These are phyloP conservation scores for Gallinago jamesoni DNA, from an alignment of 2,113 vertebrate genomes.

Conservation along the genomic window DNA sequence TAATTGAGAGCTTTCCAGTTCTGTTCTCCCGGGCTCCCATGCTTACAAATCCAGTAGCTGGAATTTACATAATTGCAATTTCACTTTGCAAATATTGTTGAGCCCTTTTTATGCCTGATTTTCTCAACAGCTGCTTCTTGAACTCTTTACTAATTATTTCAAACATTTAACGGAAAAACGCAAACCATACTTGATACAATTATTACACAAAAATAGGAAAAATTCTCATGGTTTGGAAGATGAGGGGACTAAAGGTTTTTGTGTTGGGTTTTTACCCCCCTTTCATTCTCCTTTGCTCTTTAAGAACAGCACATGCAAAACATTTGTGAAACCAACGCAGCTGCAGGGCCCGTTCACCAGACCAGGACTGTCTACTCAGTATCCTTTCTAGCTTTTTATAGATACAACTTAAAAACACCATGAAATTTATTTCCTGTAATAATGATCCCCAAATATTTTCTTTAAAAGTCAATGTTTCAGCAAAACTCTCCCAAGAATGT, in stretches of 20 bases:
- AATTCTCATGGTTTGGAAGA: constrained; percentile 46
- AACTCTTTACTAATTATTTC: constrained; percentile 62
- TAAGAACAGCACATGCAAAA: constrained; percentile 67
- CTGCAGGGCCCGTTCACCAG: constrained; percentile 62
- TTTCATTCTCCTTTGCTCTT: constrained; percentile 60
- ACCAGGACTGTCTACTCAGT: constrained; percentile 55
- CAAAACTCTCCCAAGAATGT: constrained; percentile 7
- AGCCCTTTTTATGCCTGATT: constrained; percentile 38
- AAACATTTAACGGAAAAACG: constrained; percentile 55
- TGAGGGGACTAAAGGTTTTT: background rate
- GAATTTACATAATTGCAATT: constrained; percentile 71
- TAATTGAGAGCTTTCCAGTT: constrained; percentile 37
- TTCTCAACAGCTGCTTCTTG: constrained; percentile 61
- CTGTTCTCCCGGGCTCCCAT: background rate
- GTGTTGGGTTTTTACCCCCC: background rate
- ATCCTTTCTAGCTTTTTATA: constrained; percentile 74
- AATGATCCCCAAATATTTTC: constrained; percentile 67
- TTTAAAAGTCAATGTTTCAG: constrained; percentile 50
- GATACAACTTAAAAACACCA: constrained; percentile 56
- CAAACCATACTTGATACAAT: constrained; percentile 21
- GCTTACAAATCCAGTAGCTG: constrained; percentile 70
- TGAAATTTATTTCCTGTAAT: constrained; percentile 72
- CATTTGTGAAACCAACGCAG: constrained; percentile 73
- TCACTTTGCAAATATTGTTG: constrained; percentile 43
- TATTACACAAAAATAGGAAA: constrained; percentile 5